These are phyloP conservation scores for Harpalus rufipes DNA, from an alignment of 2,888 invertebrate genomes.

Conservation along the genomic window DNA sequence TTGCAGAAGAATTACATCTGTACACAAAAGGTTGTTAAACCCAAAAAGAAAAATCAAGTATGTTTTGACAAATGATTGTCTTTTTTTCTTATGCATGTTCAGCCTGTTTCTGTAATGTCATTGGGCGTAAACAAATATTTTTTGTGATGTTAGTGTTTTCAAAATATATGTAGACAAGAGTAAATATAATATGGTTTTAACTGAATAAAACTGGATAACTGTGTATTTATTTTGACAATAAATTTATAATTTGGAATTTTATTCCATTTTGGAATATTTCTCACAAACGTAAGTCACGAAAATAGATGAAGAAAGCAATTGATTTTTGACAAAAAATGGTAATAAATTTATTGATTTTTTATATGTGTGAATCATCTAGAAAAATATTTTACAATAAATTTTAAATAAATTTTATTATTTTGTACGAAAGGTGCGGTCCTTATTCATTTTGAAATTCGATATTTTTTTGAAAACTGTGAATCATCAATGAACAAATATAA, in stretches of 20 bases:
- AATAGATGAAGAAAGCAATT: neutral
- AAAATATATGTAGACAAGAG: neutral
- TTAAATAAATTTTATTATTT: neutral
- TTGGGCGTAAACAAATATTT: neutral
- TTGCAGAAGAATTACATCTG: conserved; percentile 1
- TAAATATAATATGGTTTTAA: neutral
- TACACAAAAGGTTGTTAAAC: conserved; percentile 32
- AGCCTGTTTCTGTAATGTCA: conserved; percentile 10
- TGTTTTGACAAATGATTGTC: conserved; percentile 47
- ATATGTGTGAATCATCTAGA: neutral
- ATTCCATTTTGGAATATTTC: neutral
- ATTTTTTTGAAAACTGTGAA: neutral
- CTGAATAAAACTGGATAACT: neutral
- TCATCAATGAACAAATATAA: neutral
- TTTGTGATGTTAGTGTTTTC: neutral
- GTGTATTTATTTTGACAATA: neutral
- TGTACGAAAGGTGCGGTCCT: neutral
- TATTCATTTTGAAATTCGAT: neutral
- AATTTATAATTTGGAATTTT: neutral
- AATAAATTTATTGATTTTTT: neutral
- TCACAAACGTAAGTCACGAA: neutral
- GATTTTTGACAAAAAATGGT: neutral
- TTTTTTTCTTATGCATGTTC: conserved; percentile 27
- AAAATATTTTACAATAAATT: conserved; percentile 1
- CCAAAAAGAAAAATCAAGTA: conserved; percentile 12